Conservation (phyloP, 2,797 vertebrate species). For the Spheniscus humboldti region DNA sequence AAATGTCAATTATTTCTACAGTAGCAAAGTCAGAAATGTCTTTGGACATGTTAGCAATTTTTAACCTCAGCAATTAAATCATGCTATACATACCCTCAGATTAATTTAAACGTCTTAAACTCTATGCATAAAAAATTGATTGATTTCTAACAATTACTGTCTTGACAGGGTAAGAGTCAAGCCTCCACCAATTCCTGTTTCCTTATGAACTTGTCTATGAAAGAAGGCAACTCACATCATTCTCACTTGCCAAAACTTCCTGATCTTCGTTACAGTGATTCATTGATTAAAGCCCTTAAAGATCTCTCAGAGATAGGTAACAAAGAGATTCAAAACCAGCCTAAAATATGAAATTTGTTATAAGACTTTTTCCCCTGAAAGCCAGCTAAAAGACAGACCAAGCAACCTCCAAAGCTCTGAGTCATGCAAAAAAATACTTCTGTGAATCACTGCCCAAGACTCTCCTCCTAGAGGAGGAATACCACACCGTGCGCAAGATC, state of each 20-base stretch:
- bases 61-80: not conserved
- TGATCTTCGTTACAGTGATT: not conserved
- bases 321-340: not conserved
- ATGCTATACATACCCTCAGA: not conserved
- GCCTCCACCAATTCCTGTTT: not conserved
- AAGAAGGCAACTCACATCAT: not conserved
- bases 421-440: not conserved
- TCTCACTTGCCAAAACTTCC: not conserved
- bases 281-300: not conserved
- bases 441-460: not conserved
- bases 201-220: not conserved
- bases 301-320: not conserved
- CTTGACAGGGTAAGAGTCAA: not conserved
- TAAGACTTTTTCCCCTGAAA: not conserved
- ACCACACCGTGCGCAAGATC: not conserved
- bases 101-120: not conserved
- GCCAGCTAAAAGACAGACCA: not conserved
- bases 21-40: not conserved
- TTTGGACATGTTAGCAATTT: not conserved
- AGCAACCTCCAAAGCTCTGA: not conserved
- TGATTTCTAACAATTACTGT: not conserved
- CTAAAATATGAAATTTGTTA: not conserved
- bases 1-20: not conserved
- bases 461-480: not conserved
- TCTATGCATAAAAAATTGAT: not conserved